These are phyloP conservation scores for Leucozona laternaria DNA, from an alignment of 2,888 invertebrate species.

Conservation along the genomic window DNA sequence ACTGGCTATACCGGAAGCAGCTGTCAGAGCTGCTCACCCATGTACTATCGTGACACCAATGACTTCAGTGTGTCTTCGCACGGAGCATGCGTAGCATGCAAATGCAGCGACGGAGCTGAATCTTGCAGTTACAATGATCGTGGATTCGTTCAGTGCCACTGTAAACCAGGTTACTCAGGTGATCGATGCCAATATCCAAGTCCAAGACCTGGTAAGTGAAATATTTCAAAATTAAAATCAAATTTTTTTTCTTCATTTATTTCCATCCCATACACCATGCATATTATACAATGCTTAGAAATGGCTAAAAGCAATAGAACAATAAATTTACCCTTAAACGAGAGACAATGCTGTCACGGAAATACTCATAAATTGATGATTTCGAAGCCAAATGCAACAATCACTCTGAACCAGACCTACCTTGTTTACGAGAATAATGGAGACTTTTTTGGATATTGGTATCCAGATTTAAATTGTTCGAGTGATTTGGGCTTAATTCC, in stretches of 20 bases:
- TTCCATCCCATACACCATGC: constrained; percentile 33
- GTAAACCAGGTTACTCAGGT: constrained; percentile 89
- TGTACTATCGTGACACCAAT: constrained; percentile 88
- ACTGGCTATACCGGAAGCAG: constrained; percentile 92
- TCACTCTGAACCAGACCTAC: constrained; percentile 35
- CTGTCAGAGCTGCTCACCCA: constrained; percentile 90
- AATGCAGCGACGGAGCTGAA: constrained; percentile 89
- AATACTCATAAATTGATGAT: constrained; percentile 36
- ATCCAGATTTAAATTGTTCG: constrained; percentile 52
- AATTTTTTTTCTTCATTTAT: constrained; percentile 31
- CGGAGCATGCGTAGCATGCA: constrained; percentile 86
- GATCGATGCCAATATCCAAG: constrained; percentile 85
- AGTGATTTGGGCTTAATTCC: background rate
- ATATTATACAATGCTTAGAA: constrained; percentile 20
- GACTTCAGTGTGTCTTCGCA: constrained; percentile 80
- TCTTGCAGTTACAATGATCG: constrained; percentile 86
- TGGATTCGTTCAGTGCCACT: constrained; percentile 88
- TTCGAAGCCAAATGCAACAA: constrained; percentile 47
- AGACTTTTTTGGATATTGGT: constrained; percentile 36
- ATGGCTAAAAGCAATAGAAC: constrained; percentile 15
- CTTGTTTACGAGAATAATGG: constrained; percentile 45
- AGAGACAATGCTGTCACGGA: constrained; percentile 55
- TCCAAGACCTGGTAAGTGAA: constrained; percentile 83
- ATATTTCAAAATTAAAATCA: background rate
- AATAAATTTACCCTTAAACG: constrained; percentile 41